Conservation (phyloP, 2,113 vertebrate genomes). For the Neofelis nebulosa region DNA sequence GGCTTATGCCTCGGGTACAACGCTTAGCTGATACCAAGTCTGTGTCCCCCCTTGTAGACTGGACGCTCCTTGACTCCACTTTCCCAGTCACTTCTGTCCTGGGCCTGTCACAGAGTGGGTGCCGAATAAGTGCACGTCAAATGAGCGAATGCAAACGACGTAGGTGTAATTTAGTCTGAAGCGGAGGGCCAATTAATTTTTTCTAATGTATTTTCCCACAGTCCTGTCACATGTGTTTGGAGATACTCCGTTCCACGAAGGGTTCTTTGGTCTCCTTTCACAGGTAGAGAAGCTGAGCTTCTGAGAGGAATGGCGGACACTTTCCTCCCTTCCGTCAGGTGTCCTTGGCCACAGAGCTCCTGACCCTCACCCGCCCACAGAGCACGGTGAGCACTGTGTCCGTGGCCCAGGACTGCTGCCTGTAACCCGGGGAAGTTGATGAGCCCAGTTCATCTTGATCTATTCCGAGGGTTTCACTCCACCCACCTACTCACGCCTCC, state of each 20-base stretch:
- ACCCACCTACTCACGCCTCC: rapidly evolving
- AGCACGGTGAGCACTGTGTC: rapidly evolving
- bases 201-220: background rate
- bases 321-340: background rate
- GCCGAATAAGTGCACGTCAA: background rate
- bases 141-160: background rate
- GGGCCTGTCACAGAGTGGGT: background rate
- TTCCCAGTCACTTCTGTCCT: too few species aligned
- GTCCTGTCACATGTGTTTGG: background rate
- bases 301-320: background rate
- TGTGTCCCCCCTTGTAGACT: background rate
- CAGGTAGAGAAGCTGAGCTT: background rate
- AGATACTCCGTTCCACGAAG: background rate
- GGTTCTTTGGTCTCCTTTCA: background rate
- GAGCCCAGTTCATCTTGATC: background rate
- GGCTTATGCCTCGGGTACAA: background rate
- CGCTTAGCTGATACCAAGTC: background rate
- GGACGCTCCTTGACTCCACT: rapidly evolving
- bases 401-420: rapidly evolving
- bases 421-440: background rate
- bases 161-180: background rate
- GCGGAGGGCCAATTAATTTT: background rate
- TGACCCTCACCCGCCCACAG: background rate
- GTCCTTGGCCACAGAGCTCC: background rate
- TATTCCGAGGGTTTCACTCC: background rate